Evolutionary conservation across 2,888 invertebrate species (phyloP), one percentile per base, ranked within the genome.

Genomic region (Rhamnusium bicolor): DNA sequence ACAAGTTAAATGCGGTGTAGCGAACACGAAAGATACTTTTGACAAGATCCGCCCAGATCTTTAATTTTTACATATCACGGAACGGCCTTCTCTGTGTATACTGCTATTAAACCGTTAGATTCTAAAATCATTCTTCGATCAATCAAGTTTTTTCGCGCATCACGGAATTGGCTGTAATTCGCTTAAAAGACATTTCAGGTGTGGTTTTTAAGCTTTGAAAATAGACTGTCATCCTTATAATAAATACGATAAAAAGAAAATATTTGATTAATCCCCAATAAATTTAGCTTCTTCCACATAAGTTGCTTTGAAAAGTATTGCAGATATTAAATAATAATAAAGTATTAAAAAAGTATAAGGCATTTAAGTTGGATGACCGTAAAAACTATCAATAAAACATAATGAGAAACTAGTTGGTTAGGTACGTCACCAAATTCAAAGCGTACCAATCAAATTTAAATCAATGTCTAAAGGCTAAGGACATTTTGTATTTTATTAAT

Each of bases 1-100:
- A 84, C 82, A 82, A 72, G 79, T 82, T 83, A 83, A 83, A 81
- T 81, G 82, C 77, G 77, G 82, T 81, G 79, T 83, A 80, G 80
- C 78, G 72, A 83, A 82, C 79, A 78, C 78, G 77, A 80, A 80
- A 77, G 79, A 81, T 79, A 77, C 70, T 79, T 79, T 79, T 81
- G 81, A 82, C 80, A 76, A 79, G 79, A 73, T 73, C 81, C 80
- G 81, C 79, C 82, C 79, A 72, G 75, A 80, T 78, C 76, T 79
- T 75, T 71, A 80, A 79, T 77, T 82, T 80, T 82, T 79, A 78
- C 75, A 66, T 75, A 78, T 80, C 78, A 76, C 75, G 76, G 74
- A 73, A 74, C 72, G 61, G 56, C 75, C 77, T 75, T 70, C 73
- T 69, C 68, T 73, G 61, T 76, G 74, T 78, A 79, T 77, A 76